Conservation (phyloP, 2,888 invertebrate species). For the Nymphalis c-album region DNA sequence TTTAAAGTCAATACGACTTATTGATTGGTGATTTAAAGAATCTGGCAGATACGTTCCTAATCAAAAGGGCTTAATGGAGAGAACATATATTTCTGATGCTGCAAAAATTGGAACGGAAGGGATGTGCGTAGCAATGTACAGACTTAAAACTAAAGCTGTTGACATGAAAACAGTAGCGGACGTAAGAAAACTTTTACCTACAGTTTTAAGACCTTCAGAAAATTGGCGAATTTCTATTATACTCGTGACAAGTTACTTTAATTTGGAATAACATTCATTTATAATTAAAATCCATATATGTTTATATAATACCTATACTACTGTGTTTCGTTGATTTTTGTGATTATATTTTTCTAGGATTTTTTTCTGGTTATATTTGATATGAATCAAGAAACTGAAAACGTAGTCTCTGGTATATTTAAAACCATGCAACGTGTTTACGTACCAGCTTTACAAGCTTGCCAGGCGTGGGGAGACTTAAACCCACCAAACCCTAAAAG, state of each 20-base stretch:
- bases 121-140: slow-evolving; percentile 86
- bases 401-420: slow-evolving; percentile 71
- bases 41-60: slow-evolving; percentile 82
- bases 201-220: not conserved
- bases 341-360: slow-evolving; percentile 54
- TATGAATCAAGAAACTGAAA: slow-evolving; percentile 64
- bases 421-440: slow-evolving; percentile 61
- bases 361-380: slow-evolving; percentile 62
- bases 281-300: too few species aligned
- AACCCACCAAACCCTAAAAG: slow-evolving; percentile 75
- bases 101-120: slow-evolving; percentile 80
- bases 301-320: too few species aligned
- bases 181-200: slow-evolving; percentile 58
- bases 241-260: too few species aligned
- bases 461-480: slow-evolving; percentile 70
- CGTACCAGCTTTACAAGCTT: slow-evolving; percentile 59
- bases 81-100: slow-evolving; percentile 84
- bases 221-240: too few species aligned
- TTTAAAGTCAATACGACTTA: not conserved
- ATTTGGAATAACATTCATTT: too few species aligned
- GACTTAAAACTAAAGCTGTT: slow-evolving; percentile 82
- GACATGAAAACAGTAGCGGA: slow-evolving; percentile 86
- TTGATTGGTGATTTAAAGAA: slow-evolving; percentile 64
- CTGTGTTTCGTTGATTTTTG: not conserved
- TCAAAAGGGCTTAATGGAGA: slow-evolving; percentile 72